Base-by-base conservation (phyloP, 2,888 invertebrate genomes). In the Horisme vitalbata region DNA sequence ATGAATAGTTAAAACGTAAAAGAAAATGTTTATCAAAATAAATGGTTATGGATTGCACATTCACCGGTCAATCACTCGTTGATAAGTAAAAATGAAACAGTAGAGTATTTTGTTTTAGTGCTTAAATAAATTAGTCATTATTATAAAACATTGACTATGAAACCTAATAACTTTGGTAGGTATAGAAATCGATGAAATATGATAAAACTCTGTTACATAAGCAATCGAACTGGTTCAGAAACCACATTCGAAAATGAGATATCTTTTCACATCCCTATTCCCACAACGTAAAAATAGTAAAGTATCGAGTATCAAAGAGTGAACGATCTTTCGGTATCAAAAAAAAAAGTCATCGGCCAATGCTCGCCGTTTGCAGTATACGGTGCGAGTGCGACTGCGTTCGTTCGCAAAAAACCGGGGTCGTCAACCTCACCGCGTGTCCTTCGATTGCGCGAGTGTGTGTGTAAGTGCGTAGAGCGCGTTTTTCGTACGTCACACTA, bases 381-480 rank as follows among this genome's bases (percentile, higher is more conserved):
- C 78, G 76, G 83, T 78, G 82, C 79, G 76, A 62, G n/a, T n/a
- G n/a, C n/a, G n/a, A n/a, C 74, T 73, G 75, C 70, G 82, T 79
- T 76, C 35, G 26, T 74, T 77, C 76, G 87, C 83, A 87, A 88
- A 89, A 89, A 88, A 87, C 78, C 57, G 65, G 77, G 85, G 86
- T 86, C 77, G 73, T 79, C 70, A 80, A 84, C 81, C 85, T 74
- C 74, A 65, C 84, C 67, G 72, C 82, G 83, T 87, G 88, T 87
- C 88, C 88, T 88, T 88, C 88, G 88, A 63, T 56, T 60, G 61
- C 52, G 65, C 49, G 28, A 68, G 80, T 83, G 81, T 82, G 80
- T 59, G 83, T 79, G 67, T 75, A 80, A 80, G 82, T 75, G 63
- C 61, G 59, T 46, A 27, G 49, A 51, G 62, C 65, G 68, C 68